phyloP scores from a whole-genome alignment of 2,113 vertebrate genomes.

The human (Homo sapiens) region GRCh38 chr4:27672001-27672500 shows the following conservation, averaged over 20 bases:
- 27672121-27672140: neutral
- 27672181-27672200: neutral
- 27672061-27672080: neutral
- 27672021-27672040: neutral
- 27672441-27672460: constrained; percentile 58
- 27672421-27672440: constrained; percentile 50
- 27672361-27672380: constrained; percentile 31
- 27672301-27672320: neutral
- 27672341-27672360: constrained; percentile 39
- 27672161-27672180: neutral
- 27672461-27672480: constrained; percentile 48
- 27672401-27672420: constrained; percentile 68
- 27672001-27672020: neutral
- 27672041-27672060: neutral
- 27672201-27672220: neutral
- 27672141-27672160: neutral
- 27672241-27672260: neutral
- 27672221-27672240: neutral
- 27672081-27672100: neutral
- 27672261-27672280: neutral
- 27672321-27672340: neutral
- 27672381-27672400: constrained; percentile 64
- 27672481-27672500: constrained; percentile 61
- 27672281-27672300: neutral
- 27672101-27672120: neutral